Base-by-base conservation (phyloP, 92 coral and sea anemone genomes). In the Umimayanthus chanpuru region DNA sequence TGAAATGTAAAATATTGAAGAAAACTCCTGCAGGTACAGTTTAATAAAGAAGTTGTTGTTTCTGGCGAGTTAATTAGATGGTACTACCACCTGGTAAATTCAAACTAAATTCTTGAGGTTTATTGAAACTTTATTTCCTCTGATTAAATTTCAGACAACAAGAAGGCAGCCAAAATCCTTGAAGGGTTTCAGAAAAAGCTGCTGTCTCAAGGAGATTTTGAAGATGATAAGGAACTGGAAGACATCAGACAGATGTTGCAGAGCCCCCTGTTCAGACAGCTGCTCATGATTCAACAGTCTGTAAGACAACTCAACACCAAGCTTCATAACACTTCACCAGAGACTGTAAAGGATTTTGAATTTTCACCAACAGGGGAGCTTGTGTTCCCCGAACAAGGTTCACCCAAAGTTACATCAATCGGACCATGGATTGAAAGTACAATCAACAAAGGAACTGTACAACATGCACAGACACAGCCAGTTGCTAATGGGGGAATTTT, bases 301-400 rank as follows among this genome's bases (percentile, higher is more conserved):
- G 92, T 94, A 3, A 92, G 92, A 78, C 95, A 95, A 73, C 97
- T 97, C 0, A 94, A 97, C 80, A 91, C 89, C 41, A 90, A 94
- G 70, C 82, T 95, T 18, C 79, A 88, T 38, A 82, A 77, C 36
- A 85, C 90, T 30, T 93, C 96, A 28, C 92, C 90, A 25, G 98
- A 91, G 5, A 81, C 90, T 14, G 85, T 93, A 4, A 92, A 92
- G 32, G 98, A 95, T 75, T 97, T 97, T 92, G 99, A 97, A 70
- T 97, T 97, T 82, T 91, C 97, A 1, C 97, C 94, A 10, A 94
- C 93, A 21, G 99, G 99, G 56, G 98, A 93, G 76, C 93, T 97
- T 15, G 84, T 97, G n/a, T 92, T 96, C 55, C 94, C 98, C 7
- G 90, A 85, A 32, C 92, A 92, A n/a, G 83, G 28, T 1, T 75